Conservation (phyloP, 2,797 vertebrate species). For the Melanotaenia parkinsoni region DNA sequence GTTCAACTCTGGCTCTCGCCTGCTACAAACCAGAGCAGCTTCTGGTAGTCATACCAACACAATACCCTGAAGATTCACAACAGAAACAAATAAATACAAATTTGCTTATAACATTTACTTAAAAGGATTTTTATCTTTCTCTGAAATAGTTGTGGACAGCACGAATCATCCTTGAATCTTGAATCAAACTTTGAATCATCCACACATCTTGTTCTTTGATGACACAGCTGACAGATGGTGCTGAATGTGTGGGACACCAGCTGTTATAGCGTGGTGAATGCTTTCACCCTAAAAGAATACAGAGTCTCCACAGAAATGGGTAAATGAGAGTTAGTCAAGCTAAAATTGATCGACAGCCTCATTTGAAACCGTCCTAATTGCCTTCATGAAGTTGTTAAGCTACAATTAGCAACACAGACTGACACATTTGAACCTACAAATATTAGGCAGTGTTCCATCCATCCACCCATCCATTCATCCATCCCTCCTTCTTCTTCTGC, state of each 20-base stretch:
- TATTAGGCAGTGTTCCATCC: too few species aligned
- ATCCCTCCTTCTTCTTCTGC: too few species aligned
- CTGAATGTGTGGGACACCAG: constrained; percentile 74
- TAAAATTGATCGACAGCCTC: constrained; percentile 14
- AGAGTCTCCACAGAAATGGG: constrained; percentile 8
- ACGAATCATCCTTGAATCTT: constrained; percentile 14
- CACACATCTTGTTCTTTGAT: constrained; percentile 73
- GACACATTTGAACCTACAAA: neutral
- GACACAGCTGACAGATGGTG: constrained; percentile 77
- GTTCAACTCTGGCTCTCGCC: neutral
- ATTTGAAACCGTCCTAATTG: constrained; percentile 11
- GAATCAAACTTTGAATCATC: constrained; percentile 70
- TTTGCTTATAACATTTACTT: constrained; percentile 17
- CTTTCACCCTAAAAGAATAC: constrained; percentile 19
- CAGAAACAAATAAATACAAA: neutral
- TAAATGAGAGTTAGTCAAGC: constrained; percentile 12
- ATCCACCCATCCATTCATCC: too few species aligned
- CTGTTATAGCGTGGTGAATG: constrained; percentile 58
- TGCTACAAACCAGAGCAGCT: neutral
- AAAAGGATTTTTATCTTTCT: constrained; percentile 40
- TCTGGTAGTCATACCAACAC: too few species aligned
- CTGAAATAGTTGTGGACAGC: constrained; percentile 51
- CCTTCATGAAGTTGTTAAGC: neutral
- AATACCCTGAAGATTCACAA: neutral
- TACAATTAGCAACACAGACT: neutral